phyloP scores from a whole-genome alignment of 1,140 invertebrate species.

The Polyergus mexicanus region DNA sequence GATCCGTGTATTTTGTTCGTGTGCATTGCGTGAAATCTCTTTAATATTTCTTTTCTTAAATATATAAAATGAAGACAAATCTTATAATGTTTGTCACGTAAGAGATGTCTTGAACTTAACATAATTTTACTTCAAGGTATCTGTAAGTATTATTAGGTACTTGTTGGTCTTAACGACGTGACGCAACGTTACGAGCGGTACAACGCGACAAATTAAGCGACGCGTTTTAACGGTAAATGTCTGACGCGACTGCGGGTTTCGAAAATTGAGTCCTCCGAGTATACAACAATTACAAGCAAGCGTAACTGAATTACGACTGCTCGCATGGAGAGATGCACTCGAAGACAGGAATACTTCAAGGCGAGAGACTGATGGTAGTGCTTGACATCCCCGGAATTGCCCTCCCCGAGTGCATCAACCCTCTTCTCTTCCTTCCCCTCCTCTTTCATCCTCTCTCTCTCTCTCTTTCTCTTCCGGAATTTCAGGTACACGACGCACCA shows the following conservation, averaged over 20 bases:
- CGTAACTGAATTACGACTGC: slow-evolving; percentile 58
- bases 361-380: slow-evolving; percentile 55
- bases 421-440: not conserved
- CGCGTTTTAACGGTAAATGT: slow-evolving; percentile 40
- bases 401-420: slow-evolving; percentile 48
- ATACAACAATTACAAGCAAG: slow-evolving; percentile 58
- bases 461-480: slow-evolving; percentile 24
- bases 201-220: slow-evolving; percentile 50
- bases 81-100: not conserved
- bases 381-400: slow-evolving; percentile 54
- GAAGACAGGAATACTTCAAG: slow-evolving; percentile 62
- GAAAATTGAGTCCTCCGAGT: slow-evolving; percentile 58
- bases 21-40: not conserved
- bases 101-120: not conserved
- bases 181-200: not conserved
- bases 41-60: not conserved
- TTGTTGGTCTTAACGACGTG: slow-evolving; percentile 25
- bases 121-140: not conserved
- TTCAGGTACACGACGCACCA: slow-evolving; percentile 38
- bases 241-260: slow-evolving; percentile 34
- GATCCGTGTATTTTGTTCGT: too few species aligned
- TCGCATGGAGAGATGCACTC: slow-evolving; percentile 54
- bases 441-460: not conserved
- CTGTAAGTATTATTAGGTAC: slow-evolving; percentile 27
- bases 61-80: not conserved